phyloP scores from a whole-genome alignment of 2,797 vertebrate genomes.

The Melanotaenia boesemani region DNA sequence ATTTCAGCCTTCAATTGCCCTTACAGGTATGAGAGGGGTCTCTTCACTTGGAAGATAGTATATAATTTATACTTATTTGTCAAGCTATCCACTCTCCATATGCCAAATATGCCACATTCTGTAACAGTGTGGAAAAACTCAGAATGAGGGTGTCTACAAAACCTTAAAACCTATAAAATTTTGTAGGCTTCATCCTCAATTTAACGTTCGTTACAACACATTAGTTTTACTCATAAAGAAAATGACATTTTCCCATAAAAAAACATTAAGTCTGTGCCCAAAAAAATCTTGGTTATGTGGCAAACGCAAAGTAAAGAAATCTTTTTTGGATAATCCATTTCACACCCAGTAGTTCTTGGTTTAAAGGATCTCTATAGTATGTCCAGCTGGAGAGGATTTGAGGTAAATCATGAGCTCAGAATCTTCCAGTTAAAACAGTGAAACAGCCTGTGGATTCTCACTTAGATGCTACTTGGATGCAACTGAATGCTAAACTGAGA shows the following conservation, averaged over 20 bases:
- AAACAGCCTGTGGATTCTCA: constrained; percentile 69
- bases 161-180: constrained; percentile 26
- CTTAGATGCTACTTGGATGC: constrained; percentile 72
- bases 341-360: constrained; percentile 55
- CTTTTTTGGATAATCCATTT: constrained; percentile 72
- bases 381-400: constrained; percentile 70
- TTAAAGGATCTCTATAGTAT: constrained; percentile 48
- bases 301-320: constrained; percentile 54
- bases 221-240: constrained; percentile 17
- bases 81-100: constrained; percentile 26
- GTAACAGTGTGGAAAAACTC: constrained; percentile 24
- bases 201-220: constrained; percentile 36
- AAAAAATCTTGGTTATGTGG: constrained; percentile 27
- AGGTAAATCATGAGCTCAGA: constrained; percentile 59
- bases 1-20: no score
- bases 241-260: constrained; percentile 20
- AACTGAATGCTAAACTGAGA: constrained; percentile 62
- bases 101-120: background rate
- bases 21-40: no score
- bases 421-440: constrained; percentile 73
- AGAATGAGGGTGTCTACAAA: constrained; percentile 16
- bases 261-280: constrained; percentile 29
- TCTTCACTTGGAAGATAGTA: no score
- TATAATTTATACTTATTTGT: no score
- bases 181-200: constrained; percentile 49